phyloP scores from a whole-genome alignment of 2,113 vertebrate species.

The Dipodomys ordii region DNA sequence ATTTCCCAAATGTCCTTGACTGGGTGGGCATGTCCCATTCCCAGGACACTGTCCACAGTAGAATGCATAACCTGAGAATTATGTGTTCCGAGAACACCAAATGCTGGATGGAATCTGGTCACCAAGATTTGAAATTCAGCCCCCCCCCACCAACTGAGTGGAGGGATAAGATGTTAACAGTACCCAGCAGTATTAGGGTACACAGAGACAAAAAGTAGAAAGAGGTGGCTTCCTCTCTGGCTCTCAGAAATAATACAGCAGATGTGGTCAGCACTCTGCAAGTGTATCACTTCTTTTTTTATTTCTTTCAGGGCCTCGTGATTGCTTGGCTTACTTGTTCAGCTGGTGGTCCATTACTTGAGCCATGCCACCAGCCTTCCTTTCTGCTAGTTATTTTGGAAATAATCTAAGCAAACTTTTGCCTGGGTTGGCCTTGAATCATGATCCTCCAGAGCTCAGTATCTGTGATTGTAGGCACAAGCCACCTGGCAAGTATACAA shows the following conservation, averaged over 20 bases:
- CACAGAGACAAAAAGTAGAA: background rate
- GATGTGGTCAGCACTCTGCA: background rate
- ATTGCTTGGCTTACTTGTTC: too few relatives aligned
- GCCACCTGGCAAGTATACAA: background rate
- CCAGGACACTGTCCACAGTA: background rate
- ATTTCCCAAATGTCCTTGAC: background rate
- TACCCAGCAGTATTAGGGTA: background rate
- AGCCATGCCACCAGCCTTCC: too few relatives aligned
- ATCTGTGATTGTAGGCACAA: too few relatives aligned
- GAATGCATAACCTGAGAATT: background rate
- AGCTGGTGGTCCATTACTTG: too few relatives aligned
- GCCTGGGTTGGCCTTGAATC: too few relatives aligned
- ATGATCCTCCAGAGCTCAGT: too few relatives aligned
- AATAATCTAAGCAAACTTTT: too few relatives aligned
- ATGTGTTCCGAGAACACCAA: background rate
- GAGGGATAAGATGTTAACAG: background rate
- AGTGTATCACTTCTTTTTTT: background rate
- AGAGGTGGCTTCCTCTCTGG: background rate
- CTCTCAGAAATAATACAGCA: background rate
- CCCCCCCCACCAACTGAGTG: background rate
- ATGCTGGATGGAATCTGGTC: background rate
- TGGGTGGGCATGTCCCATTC: background rate
- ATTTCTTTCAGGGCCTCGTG: too few relatives aligned
- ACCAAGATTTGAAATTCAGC: background rate
- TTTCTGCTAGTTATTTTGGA: too few relatives aligned